A percentile compares a stretch with the other conserved stretches of the same genome.
These are phyloP conservation scores for Chiroxiphia lanceolata DNA, from an alignment of 2,797 vertebrate species.

Conservation along the genomic window DNA sequence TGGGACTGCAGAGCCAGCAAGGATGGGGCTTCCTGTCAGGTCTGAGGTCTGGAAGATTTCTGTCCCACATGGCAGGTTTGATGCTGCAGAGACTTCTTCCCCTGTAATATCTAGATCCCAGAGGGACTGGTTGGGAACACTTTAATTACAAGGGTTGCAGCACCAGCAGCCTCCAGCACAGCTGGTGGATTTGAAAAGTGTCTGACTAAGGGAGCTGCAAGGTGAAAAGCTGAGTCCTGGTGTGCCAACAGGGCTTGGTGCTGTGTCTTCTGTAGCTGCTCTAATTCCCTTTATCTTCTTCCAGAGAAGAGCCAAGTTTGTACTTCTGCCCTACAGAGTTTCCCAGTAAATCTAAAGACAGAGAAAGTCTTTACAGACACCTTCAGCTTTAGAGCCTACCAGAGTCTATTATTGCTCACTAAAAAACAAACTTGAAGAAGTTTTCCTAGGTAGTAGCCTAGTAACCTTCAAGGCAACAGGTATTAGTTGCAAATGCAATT, in stretches of 20 bases:
- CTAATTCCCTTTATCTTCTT: neutral
- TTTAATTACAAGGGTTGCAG: neutral
- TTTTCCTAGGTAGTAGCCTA: neutral
- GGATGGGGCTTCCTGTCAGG: neutral
- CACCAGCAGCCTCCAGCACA: neutral
- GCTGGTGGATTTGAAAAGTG: neutral
- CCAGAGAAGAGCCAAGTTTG: neutral
- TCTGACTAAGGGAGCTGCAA: neutral
- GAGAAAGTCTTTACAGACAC: neutral
- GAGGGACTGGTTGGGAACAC: neutral
- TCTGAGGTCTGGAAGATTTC: neutral
- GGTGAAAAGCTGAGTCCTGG: neutral
- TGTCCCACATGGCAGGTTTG: neutral
- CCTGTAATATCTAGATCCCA: neutral
- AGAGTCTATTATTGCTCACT: neutral
- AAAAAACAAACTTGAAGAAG: neutral
- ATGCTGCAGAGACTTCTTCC: neutral
- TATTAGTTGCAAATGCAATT: neutral
- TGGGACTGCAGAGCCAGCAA: neutral
- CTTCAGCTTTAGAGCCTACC: neutral
- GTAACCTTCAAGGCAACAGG: neutral
- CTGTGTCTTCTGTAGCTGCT: neutral
- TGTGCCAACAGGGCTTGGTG: neutral
- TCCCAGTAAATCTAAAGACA: neutral
- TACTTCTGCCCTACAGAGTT: neutral